Conservation (phyloP, 1,140 invertebrate species). For the Drosophila orena region DNA sequence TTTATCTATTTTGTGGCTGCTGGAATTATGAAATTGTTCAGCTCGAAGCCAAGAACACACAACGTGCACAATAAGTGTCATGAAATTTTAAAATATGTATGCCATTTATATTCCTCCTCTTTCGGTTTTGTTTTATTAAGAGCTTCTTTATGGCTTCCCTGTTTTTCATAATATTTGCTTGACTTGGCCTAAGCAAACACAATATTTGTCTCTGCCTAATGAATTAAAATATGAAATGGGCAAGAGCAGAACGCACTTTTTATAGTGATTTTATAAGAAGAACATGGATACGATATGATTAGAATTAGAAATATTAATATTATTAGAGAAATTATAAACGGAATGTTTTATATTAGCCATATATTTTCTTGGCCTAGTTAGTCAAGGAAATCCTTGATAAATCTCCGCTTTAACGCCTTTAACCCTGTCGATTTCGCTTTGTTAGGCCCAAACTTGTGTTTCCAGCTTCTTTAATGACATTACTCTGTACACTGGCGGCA, state of each 20-base stretch:
- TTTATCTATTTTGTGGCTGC: conserved; percentile 32
- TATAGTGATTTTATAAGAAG: not conserved
- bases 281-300: not conserved
- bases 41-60: conserved; percentile 18
- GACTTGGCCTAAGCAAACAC: conserved; percentile 38
- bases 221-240: conserved; percentile 43
- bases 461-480: conserved; percentile 22
- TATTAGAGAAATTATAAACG: too few species aligned
- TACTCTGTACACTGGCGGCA: conserved; percentile 3
- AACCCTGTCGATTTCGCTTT: conserved; percentile 2
- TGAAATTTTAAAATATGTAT: conserved; percentile 68
- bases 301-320: too few species aligned
- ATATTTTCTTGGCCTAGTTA: not conserved
- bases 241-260: not conserved
- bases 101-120: conserved; percentile 34
- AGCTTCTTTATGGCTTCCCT: conserved; percentile 34
- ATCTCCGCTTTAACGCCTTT: not conserved
- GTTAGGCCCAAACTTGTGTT: conserved; percentile 1
- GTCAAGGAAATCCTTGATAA: not conserved
- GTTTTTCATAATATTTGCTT: conserved; percentile 30
- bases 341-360: too few species aligned
- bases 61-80: conserved; percentile 43
- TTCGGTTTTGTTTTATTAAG: conserved; percentile 36
- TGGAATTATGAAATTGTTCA: conserved; percentile 34
- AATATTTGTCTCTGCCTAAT: conserved; percentile 34